A percentile compares a stretch with the other conserved stretches of the same genome.
Conservation (phyloP, 1,140 invertebrate species). For the Pseudomyrmex sp. region DNA sequence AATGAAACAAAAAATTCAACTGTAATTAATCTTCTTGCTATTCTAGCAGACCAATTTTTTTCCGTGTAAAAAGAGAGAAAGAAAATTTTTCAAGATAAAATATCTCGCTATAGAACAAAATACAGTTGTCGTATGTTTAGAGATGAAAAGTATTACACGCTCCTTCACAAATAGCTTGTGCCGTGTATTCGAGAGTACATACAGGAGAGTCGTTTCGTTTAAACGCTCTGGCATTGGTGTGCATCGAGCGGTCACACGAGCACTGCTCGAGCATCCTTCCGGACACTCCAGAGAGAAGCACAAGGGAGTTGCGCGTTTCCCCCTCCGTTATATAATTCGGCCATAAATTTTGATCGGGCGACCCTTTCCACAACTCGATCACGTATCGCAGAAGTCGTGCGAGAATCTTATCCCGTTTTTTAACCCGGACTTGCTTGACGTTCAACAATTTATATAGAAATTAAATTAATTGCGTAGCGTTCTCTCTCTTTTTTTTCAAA, state of each 20-base stretch:
- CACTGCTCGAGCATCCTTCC: conserved; percentile 54
- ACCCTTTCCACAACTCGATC: conserved; percentile 11
- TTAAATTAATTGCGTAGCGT: not conserved
- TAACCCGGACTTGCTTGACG: not conserved
- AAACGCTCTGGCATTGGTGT: conserved; percentile 34
- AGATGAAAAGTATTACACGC: conserved; percentile 18
- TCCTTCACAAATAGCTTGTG: conserved; percentile 14
- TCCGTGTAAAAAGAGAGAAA: not conserved
- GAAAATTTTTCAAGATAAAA: conserved; percentile 1
- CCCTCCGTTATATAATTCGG: conserved; percentile 53
- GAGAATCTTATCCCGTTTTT: conserved; percentile 1
- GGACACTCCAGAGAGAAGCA: conserved; percentile 39
- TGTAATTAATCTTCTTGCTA: not conserved
- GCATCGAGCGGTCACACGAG: conserved; percentile 55
- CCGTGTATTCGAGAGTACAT: conserved; percentile 37
- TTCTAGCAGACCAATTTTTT: not conserved
- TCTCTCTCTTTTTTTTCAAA: not conserved
- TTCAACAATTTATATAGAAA: not conserved
- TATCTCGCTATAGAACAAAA: not conserved
- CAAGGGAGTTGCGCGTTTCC: conserved; percentile 63
- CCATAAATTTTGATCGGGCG: conserved; percentile 44
- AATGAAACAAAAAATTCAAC: not conserved
- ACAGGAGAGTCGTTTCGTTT: conserved; percentile 34
- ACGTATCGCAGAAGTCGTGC: not conserved
- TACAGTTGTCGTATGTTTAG: conserved; percentile 12